A percentile compares a stretch with the other conserved stretches of the same genome.
Conservation (phyloP, 2,797 vertebrate species). For the Podarcis siculus region DNA sequence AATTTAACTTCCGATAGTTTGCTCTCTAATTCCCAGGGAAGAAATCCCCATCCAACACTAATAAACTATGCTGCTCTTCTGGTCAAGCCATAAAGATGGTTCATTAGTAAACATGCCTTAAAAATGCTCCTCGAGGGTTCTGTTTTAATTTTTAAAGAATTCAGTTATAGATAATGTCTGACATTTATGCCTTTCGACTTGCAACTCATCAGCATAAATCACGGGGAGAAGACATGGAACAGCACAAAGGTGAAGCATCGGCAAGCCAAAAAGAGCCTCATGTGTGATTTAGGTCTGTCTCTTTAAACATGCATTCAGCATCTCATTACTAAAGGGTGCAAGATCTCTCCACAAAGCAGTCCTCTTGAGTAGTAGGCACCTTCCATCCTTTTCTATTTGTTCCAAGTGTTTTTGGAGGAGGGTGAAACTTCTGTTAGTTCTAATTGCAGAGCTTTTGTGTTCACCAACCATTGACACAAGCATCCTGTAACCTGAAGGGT, state of each 20-base stretch:
- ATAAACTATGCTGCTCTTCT: constrained; percentile 7
- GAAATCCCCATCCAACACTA: not conserved
- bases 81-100: constrained; percentile 19
- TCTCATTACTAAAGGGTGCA: not conserved
- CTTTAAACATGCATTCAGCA: not conserved
- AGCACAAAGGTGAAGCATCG: not conserved
- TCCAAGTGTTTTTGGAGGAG: not conserved
- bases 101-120: constrained; percentile 19
- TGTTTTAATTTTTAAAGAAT: constrained; percentile 5
- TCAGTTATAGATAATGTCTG: not conserved
- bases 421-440: not conserved
- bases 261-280: not conserved
- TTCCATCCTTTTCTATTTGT: not conserved
- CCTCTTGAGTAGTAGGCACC: not conserved
- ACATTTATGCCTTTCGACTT: constrained; percentile 5
- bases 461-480: not conserved
- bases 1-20: constrained; percentile 28
- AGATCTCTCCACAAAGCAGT: not conserved
- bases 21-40: constrained; percentile 22
- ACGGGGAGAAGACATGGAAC: not conserved
- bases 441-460: not conserved
- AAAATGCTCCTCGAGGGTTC: not conserved
- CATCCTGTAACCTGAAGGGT: not conserved
- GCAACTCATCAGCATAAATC: not conserved
- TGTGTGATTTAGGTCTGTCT: constrained; percentile 6